These are phyloP conservation scores for Athetis lepigone DNA, from an alignment of 2,888 invertebrate genomes.

Conservation along the genomic window DNA sequence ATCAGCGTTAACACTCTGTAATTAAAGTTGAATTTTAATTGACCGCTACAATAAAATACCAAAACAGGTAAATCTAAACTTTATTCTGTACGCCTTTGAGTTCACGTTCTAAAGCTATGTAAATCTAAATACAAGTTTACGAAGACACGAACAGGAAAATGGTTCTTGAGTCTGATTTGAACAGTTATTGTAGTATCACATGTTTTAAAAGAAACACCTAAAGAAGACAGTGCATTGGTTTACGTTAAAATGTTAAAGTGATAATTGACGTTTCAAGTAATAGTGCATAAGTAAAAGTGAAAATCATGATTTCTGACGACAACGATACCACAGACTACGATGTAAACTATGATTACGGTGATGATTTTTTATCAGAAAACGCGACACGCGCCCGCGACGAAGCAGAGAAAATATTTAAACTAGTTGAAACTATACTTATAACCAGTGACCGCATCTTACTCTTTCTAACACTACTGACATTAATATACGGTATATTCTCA, in stretches of 20 bases:
- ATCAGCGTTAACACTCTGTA: background rate
- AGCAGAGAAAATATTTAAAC: background rate
- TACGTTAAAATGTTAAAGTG: background rate
- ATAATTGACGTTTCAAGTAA: background rate
- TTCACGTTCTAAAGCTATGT: background rate
- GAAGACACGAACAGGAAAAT: background rate
- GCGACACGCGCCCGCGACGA: background rate
- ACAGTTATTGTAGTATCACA: background rate
- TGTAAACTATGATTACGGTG: background rate
- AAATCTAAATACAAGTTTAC: background rate
- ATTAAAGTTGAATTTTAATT: background rate
- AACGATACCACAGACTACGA: background rate
- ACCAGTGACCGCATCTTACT: background rate
- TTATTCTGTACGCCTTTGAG: background rate
- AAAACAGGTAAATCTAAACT: background rate
- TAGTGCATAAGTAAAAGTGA: background rate
- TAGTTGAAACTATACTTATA: background rate
- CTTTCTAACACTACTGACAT: background rate
- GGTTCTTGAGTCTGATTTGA: background rate
- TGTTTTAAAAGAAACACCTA: background rate
- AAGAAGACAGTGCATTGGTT: background rate
- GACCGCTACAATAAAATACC: background rate
- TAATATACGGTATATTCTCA: slow-evolving; percentile 4
- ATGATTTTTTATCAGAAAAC: background rate
- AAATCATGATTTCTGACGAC: background rate